Conservation (phyloP, 2,888 invertebrate genomes). For the Ectobius pallidus region DNA sequence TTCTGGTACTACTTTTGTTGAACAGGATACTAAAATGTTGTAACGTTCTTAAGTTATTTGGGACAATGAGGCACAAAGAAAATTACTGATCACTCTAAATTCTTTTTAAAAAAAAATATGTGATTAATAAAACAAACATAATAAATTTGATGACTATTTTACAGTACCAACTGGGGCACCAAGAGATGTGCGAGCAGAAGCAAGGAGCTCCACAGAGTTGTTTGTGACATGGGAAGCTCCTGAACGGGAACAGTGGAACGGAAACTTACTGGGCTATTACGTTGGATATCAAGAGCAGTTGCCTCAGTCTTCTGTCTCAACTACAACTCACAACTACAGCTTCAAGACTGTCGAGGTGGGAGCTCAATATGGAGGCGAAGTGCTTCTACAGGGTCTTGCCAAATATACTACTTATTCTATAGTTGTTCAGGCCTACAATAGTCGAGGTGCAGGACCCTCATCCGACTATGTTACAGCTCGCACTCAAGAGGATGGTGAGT, state of each 20-base stretch:
- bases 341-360: conserved; percentile 76
- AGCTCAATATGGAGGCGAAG: conserved; percentile 72
- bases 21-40: too few relatives aligned
- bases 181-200: conserved; percentile 78
- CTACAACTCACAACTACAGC: conserved; percentile 58
- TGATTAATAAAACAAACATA: too few relatives aligned
- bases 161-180: conserved; percentile 77
- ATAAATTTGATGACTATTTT: neutral
- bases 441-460: conserved; percentile 83
- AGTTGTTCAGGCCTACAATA: conserved; percentile 86
- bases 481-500: conserved; percentile 82
- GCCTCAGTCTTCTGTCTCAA: conserved; percentile 34
- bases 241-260: conserved; percentile 84
- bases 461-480: conserved; percentile 79
- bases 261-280: conserved; percentile 85
- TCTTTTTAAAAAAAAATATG: too few relatives aligned
- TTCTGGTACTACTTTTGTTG: too few relatives aligned
- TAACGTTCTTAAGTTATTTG: too few relatives aligned
- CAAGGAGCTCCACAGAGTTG: conserved; percentile 84
- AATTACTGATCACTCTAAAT: too few relatives aligned
- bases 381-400: conserved; percentile 70
- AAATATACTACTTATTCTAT: conserved; percentile 83
- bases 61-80: too few relatives aligned
- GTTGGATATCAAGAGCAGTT: conserved; percentile 79
- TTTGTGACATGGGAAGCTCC: conserved; percentile 89